A percentile compares a stretch with the other conserved stretches of the same genome.
These are phyloP conservation scores for Zaprionus africanus DNA, from an alignment of 1,140 invertebrate species.

Conservation along the genomic window DNA sequence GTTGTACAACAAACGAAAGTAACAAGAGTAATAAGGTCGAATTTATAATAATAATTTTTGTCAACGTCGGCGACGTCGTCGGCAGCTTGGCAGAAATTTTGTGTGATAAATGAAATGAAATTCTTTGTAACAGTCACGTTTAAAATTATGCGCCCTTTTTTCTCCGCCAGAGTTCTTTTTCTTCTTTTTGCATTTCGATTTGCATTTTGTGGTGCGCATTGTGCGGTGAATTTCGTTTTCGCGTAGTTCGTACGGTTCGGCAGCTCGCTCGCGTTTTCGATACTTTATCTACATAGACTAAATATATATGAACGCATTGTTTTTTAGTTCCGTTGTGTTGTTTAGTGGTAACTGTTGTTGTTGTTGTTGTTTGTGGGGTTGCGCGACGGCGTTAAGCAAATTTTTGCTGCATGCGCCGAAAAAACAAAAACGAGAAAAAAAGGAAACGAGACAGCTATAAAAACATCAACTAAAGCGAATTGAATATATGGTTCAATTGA, in stretches of 20 bases:
- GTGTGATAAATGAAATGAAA: conserved; percentile 77
- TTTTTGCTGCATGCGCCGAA: conserved; percentile 59
- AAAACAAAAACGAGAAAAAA: conserved; percentile 8
- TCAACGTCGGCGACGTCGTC: conserved; percentile 66
- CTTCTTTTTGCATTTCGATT: conserved; percentile 17
- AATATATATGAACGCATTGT: conserved; percentile 29
- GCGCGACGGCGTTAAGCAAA: conserved; percentile 70
- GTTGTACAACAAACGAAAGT: conserved; percentile 70
- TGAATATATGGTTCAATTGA: conserved; percentile 1
- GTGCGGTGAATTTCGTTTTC: conserved; percentile 41
- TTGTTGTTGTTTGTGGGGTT: conserved; percentile 35
- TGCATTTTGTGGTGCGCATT: conserved; percentile 29
- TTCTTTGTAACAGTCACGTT: conserved; percentile 80
- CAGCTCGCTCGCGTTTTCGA: conserved; percentile 49
- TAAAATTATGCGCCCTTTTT: conserved; percentile 71
- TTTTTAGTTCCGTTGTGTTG: conserved; percentile 27
- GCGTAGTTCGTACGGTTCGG: conserved; percentile 17
- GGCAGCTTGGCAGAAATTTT: conserved; percentile 47
- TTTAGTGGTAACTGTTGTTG: conserved; percentile 26
- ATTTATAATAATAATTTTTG: conserved; percentile 81
- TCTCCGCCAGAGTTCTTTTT: conserved; percentile 19
- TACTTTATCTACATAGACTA: conserved; percentile 52
- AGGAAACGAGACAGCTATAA: conserved; percentile 8
- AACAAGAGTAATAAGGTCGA: conserved; percentile 82
- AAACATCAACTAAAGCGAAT: neutral